These are phyloP conservation scores for Coreius guichenoti DNA, from an alignment of 2,797 vertebrate genomes.

Conservation along the genomic window DNA sequence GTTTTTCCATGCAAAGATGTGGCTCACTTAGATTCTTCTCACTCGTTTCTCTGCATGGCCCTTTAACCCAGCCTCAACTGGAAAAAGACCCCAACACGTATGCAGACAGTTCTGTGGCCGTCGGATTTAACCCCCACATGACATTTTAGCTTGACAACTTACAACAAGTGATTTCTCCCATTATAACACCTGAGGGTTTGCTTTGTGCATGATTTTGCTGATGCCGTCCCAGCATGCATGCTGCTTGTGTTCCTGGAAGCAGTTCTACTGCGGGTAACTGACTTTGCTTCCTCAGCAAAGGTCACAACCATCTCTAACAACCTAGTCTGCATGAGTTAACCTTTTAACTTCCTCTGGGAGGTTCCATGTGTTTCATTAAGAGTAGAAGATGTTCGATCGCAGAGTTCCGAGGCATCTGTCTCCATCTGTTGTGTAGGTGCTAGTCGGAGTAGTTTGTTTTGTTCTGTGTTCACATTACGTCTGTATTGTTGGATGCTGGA, in stretches of 20 bases:
- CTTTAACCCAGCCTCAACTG: slow-evolving; percentile 32
- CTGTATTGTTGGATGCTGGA: slow-evolving; percentile 14
- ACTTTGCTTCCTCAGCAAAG: slow-evolving; percentile 24
- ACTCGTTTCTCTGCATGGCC: slow-evolving; percentile 31
- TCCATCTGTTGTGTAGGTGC: slow-evolving; percentile 50
- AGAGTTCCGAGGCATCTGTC: slow-evolving; percentile 37
- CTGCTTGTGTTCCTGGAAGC: slow-evolving; percentile 40
- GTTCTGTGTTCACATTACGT: slow-evolving; percentile 43
- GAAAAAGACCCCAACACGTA: not conserved
- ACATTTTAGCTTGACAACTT: slow-evolving; percentile 1
- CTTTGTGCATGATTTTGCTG: slow-evolving; percentile 51
- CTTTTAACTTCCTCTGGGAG: slow-evolving; percentile 17
- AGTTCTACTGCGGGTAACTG: slow-evolving; percentile 13
- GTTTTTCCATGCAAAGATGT: slow-evolving; percentile 48
- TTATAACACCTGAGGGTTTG: slow-evolving; percentile 12
- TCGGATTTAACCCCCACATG: slow-evolving; percentile 13
- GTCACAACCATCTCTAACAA: slow-evolving; percentile 23
- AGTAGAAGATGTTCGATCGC: not conserved
- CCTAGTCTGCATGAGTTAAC: slow-evolving; percentile 54
- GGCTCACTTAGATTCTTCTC: slow-evolving; percentile 35
- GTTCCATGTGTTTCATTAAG: slow-evolving; percentile 14
- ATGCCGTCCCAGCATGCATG: slow-evolving; percentile 41
- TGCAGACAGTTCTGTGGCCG: not conserved
- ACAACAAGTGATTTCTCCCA: not conserved
- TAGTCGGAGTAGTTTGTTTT: slow-evolving; percentile 31